Evolutionary conservation across 2,113 vertebrate species (phyloP), one percentile per base, ranked within the genome.

Genomic region (Ailuropoda melanoleuca): DNA sequence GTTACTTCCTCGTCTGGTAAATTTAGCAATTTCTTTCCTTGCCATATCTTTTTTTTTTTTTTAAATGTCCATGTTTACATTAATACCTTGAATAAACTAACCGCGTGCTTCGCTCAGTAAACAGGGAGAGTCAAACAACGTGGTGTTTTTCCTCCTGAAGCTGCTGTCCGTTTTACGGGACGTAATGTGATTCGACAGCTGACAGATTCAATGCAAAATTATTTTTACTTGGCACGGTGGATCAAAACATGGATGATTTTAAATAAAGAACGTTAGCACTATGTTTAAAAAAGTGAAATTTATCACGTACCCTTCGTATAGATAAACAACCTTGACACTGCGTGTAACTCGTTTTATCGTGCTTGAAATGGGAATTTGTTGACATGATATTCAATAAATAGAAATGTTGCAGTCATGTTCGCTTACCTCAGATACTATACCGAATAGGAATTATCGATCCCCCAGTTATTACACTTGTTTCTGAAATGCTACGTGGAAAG

Each of bases 371-470:
- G 91, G 92, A 96, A 96, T 98, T 96, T 98, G 98, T 98, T 98
- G 98, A 98, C 98, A 98, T 75, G 90, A 19, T 98, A 92, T 97
- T 98, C 98, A 97, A 98, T 98, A 98, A 78, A 97, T 70, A 97
- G 97, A 98, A 97, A 96, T 97, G 97, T 80, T 68, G 94, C 53
- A 87, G 97, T 98, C 93, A 70, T 95, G 97, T 97, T 98, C 97
- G 60, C 98, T 96, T 97, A 95, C 84, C 97, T 97, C 95, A 68
- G 98, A 97, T 97, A 96, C 94, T 94, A 55, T 39, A 96, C 97
- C 86, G 95, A 97, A 98, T 88, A 98, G 97, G 92, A 97, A 93
- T 82, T 98, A 98, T 98, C 64, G 98, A 99, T 98, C 98, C 87
- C 85, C 56, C 23, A 64, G 83, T 98, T 98, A 97, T 98, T 97